Percentiles rank a stretch among this genome's conserved stretches.
Evolutionary conservation across 2,797 vertebrate species (phyloP).

Genomic region (Cetoscarus ocellatus): DNA sequence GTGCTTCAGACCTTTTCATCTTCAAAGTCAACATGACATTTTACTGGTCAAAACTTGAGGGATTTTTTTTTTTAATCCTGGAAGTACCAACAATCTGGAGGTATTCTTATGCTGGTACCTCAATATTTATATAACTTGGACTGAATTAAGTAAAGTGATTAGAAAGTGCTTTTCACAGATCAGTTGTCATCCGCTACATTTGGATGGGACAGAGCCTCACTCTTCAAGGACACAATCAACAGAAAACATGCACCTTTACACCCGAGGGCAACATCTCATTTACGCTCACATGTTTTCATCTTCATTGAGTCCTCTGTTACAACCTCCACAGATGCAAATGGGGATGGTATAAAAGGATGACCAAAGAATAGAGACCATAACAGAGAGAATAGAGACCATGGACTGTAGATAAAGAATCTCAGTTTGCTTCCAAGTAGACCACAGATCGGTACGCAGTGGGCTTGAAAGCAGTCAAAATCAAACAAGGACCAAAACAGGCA

Average conservation of each 20-base stretch:
- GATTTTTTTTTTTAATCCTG: not conserved
- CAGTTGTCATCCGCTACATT: no score
- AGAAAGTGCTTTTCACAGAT: no score
- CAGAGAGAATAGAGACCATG: no score
- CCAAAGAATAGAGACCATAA: no score
- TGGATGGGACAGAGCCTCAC: not conserved
- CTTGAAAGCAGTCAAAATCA: no score
- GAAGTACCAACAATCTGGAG: not conserved
- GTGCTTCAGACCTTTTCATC: conserved; percentile 8
- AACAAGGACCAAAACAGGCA: no score
- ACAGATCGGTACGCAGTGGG: no score
- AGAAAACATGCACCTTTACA: not conserved
- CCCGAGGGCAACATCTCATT: not conserved
- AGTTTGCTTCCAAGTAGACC: no score
- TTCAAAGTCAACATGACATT: conserved; percentile 33
- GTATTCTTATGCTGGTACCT: no score
- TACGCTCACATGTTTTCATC: not conserved
- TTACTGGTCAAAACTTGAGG: not conserved
- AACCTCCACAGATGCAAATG: not conserved
- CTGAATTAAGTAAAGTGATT: no score
- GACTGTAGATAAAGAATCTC: no score
- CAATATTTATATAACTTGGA: no score
- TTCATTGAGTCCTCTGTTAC: not conserved
- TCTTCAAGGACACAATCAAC: not conserved
- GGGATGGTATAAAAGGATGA: not conserved